These are phyloP conservation scores for Melanerpes aurifrons DNA, from an alignment of 2,113 vertebrate species.

Conservation along the genomic window DNA sequence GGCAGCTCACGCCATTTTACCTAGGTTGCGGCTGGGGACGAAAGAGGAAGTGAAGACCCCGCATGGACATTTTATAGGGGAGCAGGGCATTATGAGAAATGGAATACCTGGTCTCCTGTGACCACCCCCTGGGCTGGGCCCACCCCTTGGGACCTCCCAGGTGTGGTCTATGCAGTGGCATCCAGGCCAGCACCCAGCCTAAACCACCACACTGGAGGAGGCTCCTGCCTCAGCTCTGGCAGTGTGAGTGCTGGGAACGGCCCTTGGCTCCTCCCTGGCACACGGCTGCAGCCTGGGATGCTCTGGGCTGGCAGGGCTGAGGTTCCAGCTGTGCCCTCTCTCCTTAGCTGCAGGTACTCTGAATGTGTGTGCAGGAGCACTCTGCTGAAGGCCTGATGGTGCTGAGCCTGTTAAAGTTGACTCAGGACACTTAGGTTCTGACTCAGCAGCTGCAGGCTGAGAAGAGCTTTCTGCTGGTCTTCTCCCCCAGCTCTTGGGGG, in stretches of 20 bases:
- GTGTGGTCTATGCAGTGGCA: too few species aligned
- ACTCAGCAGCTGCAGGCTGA: neutral
- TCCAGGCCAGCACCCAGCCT: too few species aligned
- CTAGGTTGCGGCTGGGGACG: too few species aligned
- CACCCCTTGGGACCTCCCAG: too few species aligned
- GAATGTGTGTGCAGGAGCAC: neutral
- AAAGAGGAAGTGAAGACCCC: too few species aligned
- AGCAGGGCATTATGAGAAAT: too few species aligned
- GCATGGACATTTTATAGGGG: too few species aligned
- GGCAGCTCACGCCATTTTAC: too few species aligned
- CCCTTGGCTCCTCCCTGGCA: neutral
- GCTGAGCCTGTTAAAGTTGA: slow-evolving; percentile 31
- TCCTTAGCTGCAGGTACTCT: neutral
- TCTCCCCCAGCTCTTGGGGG: neutral
- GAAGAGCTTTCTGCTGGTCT: neutral
- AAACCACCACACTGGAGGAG: neutral
- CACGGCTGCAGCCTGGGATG: neutral
- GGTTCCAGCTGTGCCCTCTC: neutral
- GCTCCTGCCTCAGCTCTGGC: neutral
- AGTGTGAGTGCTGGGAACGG: neutral
- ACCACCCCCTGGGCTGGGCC: too few species aligned
- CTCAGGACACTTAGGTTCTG: slow-evolving; percentile 1
- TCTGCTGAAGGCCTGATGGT: neutral
- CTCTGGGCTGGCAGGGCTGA: neutral
- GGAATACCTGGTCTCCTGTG: too few species aligned